These are phyloP conservation scores for Orchesellides sinensis DNA, from an alignment of 2,888 invertebrate genomes.

Conservation along the genomic window DNA sequence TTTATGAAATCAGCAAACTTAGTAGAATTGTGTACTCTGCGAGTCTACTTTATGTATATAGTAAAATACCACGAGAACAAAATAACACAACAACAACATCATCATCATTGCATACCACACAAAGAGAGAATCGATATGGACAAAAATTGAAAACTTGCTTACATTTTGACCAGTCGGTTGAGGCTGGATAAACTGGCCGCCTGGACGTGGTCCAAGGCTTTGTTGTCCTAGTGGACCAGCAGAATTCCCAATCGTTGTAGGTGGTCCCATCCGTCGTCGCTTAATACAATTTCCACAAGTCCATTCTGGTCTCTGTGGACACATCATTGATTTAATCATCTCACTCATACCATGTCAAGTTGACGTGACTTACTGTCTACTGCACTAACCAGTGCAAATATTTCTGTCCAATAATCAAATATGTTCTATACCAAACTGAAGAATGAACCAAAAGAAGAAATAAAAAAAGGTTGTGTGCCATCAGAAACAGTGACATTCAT, in stretches of 20 bases:
- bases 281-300: constrained; percentile 76
- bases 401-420: neutral
- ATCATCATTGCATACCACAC: neutral
- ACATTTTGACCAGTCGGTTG: constrained; percentile 64
- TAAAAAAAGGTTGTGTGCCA: too few species aligned
- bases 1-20: too few species aligned
- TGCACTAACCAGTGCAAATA: neutral
- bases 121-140: neutral
- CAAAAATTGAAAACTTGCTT: constrained; percentile 26
- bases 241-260: constrained; percentile 65
- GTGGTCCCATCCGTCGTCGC: constrained; percentile 73
- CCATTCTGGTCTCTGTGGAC: constrained; percentile 76
- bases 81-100: too few species aligned
- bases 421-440: too few species aligned
- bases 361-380: neutral
- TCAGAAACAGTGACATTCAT: too few species aligned
- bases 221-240: constrained; percentile 64
- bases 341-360: constrained; percentile 37
- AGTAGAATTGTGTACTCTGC: too few species aligned
- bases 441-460: too few species aligned
- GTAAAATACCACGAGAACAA: too few species aligned
- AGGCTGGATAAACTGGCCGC: constrained; percentile 64
- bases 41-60: too few species aligned
- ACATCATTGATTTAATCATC: constrained; percentile 62
- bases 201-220: constrained; percentile 68